Evolutionary conservation across 2,113 vertebrate species (phyloP), one percentile per base, ranked within the genome.

Genomic region (Nothocercus julius): DNA sequence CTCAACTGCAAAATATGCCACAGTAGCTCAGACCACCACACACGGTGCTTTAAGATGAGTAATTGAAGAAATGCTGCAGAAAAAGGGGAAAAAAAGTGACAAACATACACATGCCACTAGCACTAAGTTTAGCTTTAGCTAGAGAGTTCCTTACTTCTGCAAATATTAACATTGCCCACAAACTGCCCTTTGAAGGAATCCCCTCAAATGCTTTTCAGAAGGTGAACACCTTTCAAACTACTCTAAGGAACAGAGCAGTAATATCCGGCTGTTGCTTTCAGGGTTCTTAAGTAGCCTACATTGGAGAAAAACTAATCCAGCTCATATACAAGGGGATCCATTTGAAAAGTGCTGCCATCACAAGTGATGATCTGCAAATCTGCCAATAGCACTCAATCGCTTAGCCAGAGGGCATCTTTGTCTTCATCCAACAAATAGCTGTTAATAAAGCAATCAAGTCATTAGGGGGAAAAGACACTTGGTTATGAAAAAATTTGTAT

Each of bases 21-120:
- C 92, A 70, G 90, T 36, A 95, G 59, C 82, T 59, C 53, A 64
- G 56, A 73, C 68, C 80, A 40, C 58, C 89, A 66, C 72, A 90
- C 72, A 69, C 2, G 1, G 51, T n/a, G 63, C 70, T 82, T 74
- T 53, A 85, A 87, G 79, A 21, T 75, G 67, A 69, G 18, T 21
- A 12, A 12, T 51, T 64, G 66, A 69, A 82, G 53, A 86, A 3
- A 4, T 49, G 32, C 13, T 59, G 17, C 45, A 88, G 42, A 72
- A 88, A 92, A 93, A 3, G 5, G 18, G 27, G 36, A 32, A 47
- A 56, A 56, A 69, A 66, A 87, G 18, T 19, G n/a, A 24, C 44
- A 54, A 78, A 21, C 5, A 74, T 21, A 62, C n/a, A 77, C 7
- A 54, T 25, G 63, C 13, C 42, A 51, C 36, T 74, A 66, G 18